Evolutionary conservation across 2,113 vertebrate genomes (phyloP).

Genomic region (Aptenodytes forsteri): DNA sequence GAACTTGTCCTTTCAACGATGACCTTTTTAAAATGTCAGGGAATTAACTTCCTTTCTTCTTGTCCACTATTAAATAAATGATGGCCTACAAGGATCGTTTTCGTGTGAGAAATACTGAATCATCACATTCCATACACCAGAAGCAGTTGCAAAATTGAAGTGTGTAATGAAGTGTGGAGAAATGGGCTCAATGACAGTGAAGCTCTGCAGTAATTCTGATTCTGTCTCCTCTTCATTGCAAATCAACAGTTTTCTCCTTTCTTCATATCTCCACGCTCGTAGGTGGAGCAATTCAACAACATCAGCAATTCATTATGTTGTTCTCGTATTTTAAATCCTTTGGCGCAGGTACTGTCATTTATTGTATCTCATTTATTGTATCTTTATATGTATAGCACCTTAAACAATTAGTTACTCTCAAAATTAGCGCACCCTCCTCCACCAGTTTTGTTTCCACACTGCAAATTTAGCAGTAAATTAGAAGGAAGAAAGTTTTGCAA

Average conservation of each 20-base stretch:
- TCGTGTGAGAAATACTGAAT: slow-evolving; percentile 27
- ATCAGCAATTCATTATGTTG: not conserved
- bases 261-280: rapidly evolving
- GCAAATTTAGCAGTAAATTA: slow-evolving; percentile 16
- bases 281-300: not conserved
- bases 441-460: not conserved
- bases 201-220: not conserved
- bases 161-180: not conserved
- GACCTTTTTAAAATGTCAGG: slow-evolving; percentile 60
- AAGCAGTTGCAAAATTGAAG: slow-evolving; percentile 29
- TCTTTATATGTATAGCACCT: not conserved
- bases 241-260: not conserved
- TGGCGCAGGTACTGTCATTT: not conserved
- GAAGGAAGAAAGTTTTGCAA: not conserved
- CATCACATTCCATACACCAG: slow-evolving; percentile 50
- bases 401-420: not conserved
- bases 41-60: slow-evolving; percentile 34
- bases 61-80: slow-evolving; percentile 9
- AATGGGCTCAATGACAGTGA: not conserved
- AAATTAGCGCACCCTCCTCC: not conserved
- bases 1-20: slow-evolving; percentile 35
- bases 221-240: not conserved
- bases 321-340: not conserved
- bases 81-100: not conserved
- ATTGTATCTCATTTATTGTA: not conserved